Conservation (phyloP, 2,888 invertebrate genomes). For the Athalia cordata region DNA sequence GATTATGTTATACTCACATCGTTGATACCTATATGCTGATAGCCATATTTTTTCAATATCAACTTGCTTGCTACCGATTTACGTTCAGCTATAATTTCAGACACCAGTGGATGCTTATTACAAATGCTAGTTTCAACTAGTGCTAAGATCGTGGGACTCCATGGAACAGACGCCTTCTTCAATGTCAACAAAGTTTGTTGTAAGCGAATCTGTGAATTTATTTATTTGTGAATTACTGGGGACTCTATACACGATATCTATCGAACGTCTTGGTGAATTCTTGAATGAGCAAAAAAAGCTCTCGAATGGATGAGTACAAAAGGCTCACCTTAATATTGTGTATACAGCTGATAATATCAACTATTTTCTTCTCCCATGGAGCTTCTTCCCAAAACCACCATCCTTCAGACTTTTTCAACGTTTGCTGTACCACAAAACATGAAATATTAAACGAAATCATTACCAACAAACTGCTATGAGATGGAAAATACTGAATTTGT, state of each 20-base stretch:
- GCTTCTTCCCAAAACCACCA: conserved; percentile 70
- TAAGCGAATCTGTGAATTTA: conserved; percentile 62
- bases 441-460: neutral
- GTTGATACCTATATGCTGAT: conserved; percentile 64
- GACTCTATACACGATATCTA: neutral
- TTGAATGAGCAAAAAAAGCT: neutral
- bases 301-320: too few relatives aligned
- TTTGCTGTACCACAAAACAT: conserved; percentile 54
- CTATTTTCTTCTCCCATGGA: conserved; percentile 68
- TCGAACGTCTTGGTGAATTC: conserved; percentile 5
- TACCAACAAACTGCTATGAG: neutral
- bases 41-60: conserved; percentile 73
- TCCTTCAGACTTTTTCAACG: conserved; percentile 60
- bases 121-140: conserved; percentile 64
- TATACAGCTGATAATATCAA: conserved; percentile 63
- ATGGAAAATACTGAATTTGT: neutral
- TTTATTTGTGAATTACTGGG: neutral
- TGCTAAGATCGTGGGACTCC: conserved; percentile 66
- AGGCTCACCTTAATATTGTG: conserved; percentile 62
- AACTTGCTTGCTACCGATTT: conserved; percentile 71
- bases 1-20: conserved; percentile 61
- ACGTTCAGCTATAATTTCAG: conserved; percentile 68
- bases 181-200: conserved; percentile 66
- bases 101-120: conserved; percentile 68
- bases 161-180: conserved; percentile 70